Conservation (phyloP, 2,113 vertebrate species). For the Saguinus midas region DNA sequence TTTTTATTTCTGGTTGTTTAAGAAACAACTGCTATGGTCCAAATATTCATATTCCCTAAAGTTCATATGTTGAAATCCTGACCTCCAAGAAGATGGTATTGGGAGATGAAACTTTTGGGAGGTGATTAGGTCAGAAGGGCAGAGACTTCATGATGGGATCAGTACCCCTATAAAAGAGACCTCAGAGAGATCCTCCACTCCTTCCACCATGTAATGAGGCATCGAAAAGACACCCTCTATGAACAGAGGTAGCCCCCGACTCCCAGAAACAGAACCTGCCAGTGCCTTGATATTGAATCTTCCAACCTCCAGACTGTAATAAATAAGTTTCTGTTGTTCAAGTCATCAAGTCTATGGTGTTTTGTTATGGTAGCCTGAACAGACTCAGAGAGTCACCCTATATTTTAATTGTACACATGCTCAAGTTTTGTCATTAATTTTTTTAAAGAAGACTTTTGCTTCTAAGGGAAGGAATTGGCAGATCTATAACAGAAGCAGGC, state of each 20-base stretch:
- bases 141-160: neutral
- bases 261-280: neutral
- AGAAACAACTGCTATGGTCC: neutral
- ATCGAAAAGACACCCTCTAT: neutral
- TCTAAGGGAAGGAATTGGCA: neutral
- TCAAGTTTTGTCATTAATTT: neutral
- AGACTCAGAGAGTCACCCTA: neutral
- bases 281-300: neutral
- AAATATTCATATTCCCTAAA: neutral
- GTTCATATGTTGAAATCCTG: neutral
- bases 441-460: neutral
- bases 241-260: fast-evolving
- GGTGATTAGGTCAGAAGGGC: too few relatives aligned
- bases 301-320: neutral
- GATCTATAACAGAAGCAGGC: neutral
- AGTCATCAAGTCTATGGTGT: neutral
- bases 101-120: neutral
- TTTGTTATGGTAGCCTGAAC: neutral
- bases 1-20: neutral
- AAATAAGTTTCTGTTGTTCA: neutral
- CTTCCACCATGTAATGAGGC: fast-evolving
- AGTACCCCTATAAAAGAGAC: neutral
- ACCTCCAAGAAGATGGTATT: too few relatives aligned
- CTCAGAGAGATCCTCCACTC: fast-evolving
- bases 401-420: neutral